Evolutionary conservation across 2,888 invertebrate species (phyloP).

Genomic region (Blera fallax): DNA sequence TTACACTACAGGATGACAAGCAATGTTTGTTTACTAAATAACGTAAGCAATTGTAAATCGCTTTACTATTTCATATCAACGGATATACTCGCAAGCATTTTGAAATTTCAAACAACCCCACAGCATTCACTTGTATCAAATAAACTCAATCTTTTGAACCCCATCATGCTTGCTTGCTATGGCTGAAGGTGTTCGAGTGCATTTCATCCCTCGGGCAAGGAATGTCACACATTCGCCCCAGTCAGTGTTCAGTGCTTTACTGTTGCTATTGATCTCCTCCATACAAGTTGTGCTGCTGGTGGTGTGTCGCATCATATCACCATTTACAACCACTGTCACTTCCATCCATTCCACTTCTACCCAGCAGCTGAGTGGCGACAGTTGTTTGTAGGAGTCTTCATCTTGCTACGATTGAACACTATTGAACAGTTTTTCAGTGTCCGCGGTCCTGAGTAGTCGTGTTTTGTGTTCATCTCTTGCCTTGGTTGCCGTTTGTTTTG

Average conservation of each 20-base stretch:
- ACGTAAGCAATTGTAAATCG: too few species aligned
- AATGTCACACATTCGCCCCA: slow-evolving; percentile 61
- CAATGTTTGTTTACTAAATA: too few species aligned
- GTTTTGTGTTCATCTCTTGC: neutral
- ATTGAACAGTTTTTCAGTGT: slow-evolving; percentile 63
- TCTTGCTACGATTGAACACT: slow-evolving; percentile 51
- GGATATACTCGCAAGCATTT: too few species aligned
- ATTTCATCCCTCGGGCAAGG: slow-evolving; percentile 20
- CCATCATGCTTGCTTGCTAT: neutral
- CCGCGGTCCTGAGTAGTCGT: slow-evolving; percentile 53
- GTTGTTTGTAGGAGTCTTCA: slow-evolving; percentile 51
- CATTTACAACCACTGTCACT: neutral
- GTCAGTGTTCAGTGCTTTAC: neutral
- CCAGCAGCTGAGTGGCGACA: slow-evolving; percentile 3
- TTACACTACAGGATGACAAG: too few species aligned
- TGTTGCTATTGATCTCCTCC: slow-evolving; percentile 45
- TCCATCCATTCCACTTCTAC: neutral
- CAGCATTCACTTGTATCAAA: neutral
- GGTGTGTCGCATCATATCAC: neutral
- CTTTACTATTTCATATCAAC: too few species aligned
- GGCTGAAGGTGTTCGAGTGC: slow-evolving; percentile 26
- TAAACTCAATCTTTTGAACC: neutral
- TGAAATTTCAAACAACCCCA: neutral
- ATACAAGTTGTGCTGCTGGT: slow-evolving; percentile 18
- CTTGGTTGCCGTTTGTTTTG: slow-evolving; percentile 3